These are phyloP conservation scores for Drosophila tropicalis DNA, from an alignment of 1,140 invertebrate genomes.

Conservation along the genomic window DNA sequence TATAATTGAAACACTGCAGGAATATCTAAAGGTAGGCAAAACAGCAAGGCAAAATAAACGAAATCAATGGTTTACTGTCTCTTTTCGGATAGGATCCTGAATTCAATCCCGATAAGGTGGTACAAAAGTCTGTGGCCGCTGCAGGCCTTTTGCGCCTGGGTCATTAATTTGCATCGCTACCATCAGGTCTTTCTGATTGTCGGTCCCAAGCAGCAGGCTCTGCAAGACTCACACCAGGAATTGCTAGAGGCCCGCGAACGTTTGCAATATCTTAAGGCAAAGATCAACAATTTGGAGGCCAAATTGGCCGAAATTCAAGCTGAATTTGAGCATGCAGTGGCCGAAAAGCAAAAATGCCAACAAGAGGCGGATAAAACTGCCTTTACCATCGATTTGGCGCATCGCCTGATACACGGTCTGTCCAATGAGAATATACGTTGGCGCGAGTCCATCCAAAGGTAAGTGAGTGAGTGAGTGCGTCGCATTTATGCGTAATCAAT, in stretches of 20 bases:
- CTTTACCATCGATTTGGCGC: constrained; percentile 94
- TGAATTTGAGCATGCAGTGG: constrained; percentile 93
- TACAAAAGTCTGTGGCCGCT: constrained; percentile 94
- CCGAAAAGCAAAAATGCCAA: constrained; percentile 94
- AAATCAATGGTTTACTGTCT: neutral
- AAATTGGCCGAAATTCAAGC: constrained; percentile 90
- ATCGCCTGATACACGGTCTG: constrained; percentile 96
- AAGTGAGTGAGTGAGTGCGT: constrained; percentile 36
- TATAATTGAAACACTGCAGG: constrained; percentile 89
- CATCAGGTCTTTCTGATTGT: constrained; percentile 97
- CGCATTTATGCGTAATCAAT: constrained; percentile 75
- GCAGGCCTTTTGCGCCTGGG: constrained; percentile 97
- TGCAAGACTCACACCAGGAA: constrained; percentile 94
- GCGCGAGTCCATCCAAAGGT: constrained; percentile 82
- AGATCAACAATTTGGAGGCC: constrained; percentile 89
- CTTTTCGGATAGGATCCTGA: constrained; percentile 86
- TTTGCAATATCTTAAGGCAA: constrained; percentile 89
- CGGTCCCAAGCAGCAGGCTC: constrained; percentile 92
- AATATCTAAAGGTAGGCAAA: constrained; percentile 79
- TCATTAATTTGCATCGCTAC: constrained; percentile 96
- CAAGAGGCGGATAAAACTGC: constrained; percentile 93
- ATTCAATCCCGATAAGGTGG: constrained; percentile 94
- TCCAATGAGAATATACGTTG: constrained; percentile 95
- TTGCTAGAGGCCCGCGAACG: constrained; percentile 93
- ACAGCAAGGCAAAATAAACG: neutral